Conservation (phyloP, 2,888 invertebrate genomes). For the Cheilosia soror region DNA sequence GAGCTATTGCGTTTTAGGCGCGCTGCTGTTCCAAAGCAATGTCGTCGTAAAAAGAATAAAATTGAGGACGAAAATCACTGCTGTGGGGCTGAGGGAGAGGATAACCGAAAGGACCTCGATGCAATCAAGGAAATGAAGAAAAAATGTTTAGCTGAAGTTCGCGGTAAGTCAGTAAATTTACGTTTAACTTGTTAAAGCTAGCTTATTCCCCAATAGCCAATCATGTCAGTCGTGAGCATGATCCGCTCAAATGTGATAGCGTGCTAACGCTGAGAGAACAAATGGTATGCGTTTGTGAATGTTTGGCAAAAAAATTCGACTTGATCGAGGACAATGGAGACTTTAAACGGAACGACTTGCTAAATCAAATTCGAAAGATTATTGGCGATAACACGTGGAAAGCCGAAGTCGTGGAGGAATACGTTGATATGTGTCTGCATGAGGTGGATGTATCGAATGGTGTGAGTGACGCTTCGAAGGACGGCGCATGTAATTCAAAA, state of each 20-base stretch:
- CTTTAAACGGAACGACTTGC: constrained; percentile 75
- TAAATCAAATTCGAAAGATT: constrained; percentile 65
- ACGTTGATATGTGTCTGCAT: constrained; percentile 76
- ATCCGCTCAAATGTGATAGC: constrained; percentile 78
- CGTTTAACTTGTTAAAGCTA: background rate
- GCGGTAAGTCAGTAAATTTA: constrained; percentile 70
- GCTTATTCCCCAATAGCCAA: constrained; percentile 42
- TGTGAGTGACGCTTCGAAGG: background rate
- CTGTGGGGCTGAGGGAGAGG: constrained; percentile 73
- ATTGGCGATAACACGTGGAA: constrained; percentile 74
- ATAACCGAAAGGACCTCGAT: constrained; percentile 56
- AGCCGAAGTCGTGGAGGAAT: constrained; percentile 62
- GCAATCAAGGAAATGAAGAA: constrained; percentile 65
- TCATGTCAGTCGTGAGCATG: constrained; percentile 59
- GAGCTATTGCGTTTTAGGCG: constrained; percentile 61
- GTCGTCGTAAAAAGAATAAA: constrained; percentile 58
- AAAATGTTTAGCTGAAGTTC: constrained; percentile 73
- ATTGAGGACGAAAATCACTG: constrained; percentile 68
- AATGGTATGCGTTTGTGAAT: constrained; percentile 76
- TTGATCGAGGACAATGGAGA: constrained; percentile 75
- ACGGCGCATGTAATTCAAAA: constrained; percentile 64
- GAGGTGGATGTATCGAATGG: constrained; percentile 32
- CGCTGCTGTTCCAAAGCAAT: constrained; percentile 42
- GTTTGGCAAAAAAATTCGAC: constrained; percentile 75
- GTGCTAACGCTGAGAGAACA: constrained; percentile 75